Evolutionary conservation across 2,888 invertebrate species (phyloP), one percentile per base, ranked within the genome.

Genomic region (Ypsolopha sequella): DNA sequence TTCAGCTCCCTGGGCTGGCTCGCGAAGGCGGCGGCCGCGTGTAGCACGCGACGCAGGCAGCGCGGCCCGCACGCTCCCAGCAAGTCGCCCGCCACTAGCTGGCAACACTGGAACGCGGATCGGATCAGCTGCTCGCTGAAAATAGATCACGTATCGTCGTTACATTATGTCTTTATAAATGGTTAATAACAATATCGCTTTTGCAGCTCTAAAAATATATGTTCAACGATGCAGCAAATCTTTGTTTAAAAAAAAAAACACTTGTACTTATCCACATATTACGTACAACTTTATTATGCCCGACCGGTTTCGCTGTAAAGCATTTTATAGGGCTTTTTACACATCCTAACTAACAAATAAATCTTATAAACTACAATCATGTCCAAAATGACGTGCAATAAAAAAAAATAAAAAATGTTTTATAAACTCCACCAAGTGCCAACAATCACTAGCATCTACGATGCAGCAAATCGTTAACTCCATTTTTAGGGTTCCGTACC

Each of bases 1-100:
- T 99, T 99, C 51, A 99, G 88, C 79, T 99, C 98, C 73, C 96
- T 95, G 43, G 95, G 95, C 86, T 99, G 99, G 11, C 94, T 92
- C 14, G 98, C 98, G 86, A 98, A 99, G 71, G 95, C 96, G 0
- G 97, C 95, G 6, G 98, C 97, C 0, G 97, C 96, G 58, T 95
- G 95, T 13, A 98, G 93, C 70, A 95, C 97, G 48, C 94, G 89
- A 34, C 95, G 95, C 61, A 99, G 89, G 76, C 97, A 98, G 56
- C 94, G 89, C 85, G 95, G 95, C 0, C 98, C 97, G 85, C 99
- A 95, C 49, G 95, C 93, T 41, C 84, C 86, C 59, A 99, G 88
- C 77, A 97, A 94, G 79, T 99, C 98, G 0, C 98, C 97, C 24
- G 97, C 95, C 51, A 98, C 96, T 58, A 98, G 88, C 75, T 98